Evolutionary conservation across 2,888 invertebrate species (phyloP).

Genomic region (Pollenia labialis): DNA sequence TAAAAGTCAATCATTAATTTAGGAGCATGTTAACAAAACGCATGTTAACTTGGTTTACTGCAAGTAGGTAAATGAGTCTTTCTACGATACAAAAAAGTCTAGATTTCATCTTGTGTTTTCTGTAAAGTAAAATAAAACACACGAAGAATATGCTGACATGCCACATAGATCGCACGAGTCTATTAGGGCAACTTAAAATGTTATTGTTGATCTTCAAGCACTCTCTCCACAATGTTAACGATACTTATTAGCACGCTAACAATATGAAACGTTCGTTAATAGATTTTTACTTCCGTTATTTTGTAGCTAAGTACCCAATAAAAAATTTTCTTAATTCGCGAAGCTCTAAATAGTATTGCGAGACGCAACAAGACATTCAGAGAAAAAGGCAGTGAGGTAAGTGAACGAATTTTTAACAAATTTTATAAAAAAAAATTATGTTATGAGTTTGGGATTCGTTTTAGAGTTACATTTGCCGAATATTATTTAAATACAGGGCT

Average conservation of each 20-base stretch:
- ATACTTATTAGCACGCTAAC: background rate
- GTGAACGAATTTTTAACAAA: too few relatives aligned
- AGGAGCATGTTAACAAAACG: slow-evolving; percentile 6
- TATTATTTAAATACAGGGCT: too few relatives aligned
- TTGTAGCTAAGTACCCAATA: too few relatives aligned
- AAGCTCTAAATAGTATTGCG: too few relatives aligned
- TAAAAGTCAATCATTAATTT: slow-evolving; percentile 54
- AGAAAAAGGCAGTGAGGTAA: too few relatives aligned
- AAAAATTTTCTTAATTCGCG: too few relatives aligned
- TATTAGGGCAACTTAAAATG: background rate
- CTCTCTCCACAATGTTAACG: slow-evolving; percentile 31
- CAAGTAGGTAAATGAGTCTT: background rate
- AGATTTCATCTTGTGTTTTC: background rate
- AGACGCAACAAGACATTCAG: too few relatives aligned
- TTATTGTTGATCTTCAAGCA: background rate
- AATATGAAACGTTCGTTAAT: background rate
- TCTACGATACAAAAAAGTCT: background rate
- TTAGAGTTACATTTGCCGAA: too few relatives aligned
- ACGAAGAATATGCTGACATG: background rate
- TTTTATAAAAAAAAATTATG: too few relatives aligned
- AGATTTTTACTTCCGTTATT: too few relatives aligned
- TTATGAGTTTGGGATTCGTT: too few relatives aligned
- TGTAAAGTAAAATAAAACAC: slow-evolving; percentile 22
- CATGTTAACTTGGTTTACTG: background rate
- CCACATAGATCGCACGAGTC: slow-evolving; percentile 42